phyloP scores from a whole-genome alignment of 2,888 invertebrate species.

The Octonoba sinensis region DNA sequence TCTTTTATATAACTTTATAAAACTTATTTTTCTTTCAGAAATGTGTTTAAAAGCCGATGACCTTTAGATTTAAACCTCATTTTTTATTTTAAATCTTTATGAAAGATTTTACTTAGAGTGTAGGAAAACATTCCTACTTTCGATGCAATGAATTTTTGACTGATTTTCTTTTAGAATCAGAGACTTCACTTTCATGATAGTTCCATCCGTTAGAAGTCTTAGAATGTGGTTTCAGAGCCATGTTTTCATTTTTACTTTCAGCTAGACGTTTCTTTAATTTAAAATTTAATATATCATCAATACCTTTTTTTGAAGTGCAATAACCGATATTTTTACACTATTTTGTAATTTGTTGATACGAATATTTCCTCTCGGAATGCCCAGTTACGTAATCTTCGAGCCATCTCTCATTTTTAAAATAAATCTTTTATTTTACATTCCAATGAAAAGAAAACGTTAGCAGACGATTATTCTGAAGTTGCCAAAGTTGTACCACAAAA shows the following conservation, averaged over 20 bases:
- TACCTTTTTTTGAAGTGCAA: background rate
- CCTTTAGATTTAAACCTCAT: constrained; percentile 4
- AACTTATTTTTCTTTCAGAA: constrained; percentile 10
- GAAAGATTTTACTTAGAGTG: constrained; percentile 11
- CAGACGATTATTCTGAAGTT: too few relatives aligned
- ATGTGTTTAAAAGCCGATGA: constrained; percentile 7
- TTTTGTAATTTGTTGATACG: constrained; percentile 6
- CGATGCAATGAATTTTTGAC: constrained; percentile 4
- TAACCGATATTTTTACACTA: constrained; percentile 1
- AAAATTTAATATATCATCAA: too few relatives aligned
- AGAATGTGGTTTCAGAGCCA: background rate
- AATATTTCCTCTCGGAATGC: background rate
- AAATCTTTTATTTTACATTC: background rate
- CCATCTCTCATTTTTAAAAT: constrained; percentile 3
- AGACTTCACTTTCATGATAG: background rate
- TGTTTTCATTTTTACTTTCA: constrained; percentile 6
- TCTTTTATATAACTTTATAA: constrained; percentile 17
- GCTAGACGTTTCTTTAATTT: constrained; percentile 7
- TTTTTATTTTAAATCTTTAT: constrained; percentile 11
- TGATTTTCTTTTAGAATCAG: constrained; percentile 4
- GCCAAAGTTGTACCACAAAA: constrained; percentile 1
- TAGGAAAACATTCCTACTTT: background rate
- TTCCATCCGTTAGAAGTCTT: background rate
- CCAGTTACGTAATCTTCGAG: constrained; percentile 3
- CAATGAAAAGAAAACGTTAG: background rate